These are phyloP conservation scores for Nothobranchius furzeri DNA, from an alignment of 2,113 vertebrate genomes.

Conservation along the genomic window DNA sequence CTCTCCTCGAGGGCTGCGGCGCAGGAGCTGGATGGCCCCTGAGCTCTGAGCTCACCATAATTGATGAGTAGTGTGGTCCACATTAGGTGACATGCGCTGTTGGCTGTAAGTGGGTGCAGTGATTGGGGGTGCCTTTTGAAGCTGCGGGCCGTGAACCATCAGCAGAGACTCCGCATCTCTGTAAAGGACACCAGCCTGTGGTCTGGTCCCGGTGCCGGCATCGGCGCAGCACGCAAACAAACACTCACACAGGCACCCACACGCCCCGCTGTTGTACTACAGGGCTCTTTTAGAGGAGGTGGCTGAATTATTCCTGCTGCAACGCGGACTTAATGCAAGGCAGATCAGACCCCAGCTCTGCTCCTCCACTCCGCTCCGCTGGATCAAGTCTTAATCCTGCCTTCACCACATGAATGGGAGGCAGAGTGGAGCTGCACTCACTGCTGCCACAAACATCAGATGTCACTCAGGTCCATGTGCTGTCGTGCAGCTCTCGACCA, in stretches of 20 bases:
- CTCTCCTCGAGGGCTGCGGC: slow-evolving; percentile 55
- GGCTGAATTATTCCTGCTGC: slow-evolving; percentile 72
- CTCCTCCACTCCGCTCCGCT: slow-evolving; percentile 56
- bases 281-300: slow-evolving; percentile 62
- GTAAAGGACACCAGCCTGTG: slow-evolving; percentile 78
- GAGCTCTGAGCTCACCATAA: slow-evolving; percentile 63
- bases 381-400: slow-evolving; percentile 73
- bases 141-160: slow-evolving; percentile 61
- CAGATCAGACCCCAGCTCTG: slow-evolving; percentile 69
- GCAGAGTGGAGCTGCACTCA: slow-evolving; percentile 56
- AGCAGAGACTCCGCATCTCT: slow-evolving; percentile 64
- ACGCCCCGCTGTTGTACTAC: slow-evolving; percentile 42
- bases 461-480: slow-evolving; percentile 70
- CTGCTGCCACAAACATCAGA: slow-evolving; percentile 61
- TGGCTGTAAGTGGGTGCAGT: slow-evolving; percentile 74
- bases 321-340: slow-evolving; percentile 75
- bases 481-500: slow-evolving; percentile 54
- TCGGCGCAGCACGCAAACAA: slow-evolving; percentile 37
- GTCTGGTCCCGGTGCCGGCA: slow-evolving; percentile 64
- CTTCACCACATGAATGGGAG: slow-evolving; percentile 75
- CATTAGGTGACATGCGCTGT: slow-evolving; percentile 78
- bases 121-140: slow-evolving; percentile 71
- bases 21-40: slow-evolving; percentile 54
- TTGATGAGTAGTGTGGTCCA: slow-evolving; percentile 78
- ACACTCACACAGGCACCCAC: slow-evolving; percentile 33